These are phyloP conservation scores for Tipula vernalis DNA, from an alignment of 2,888 invertebrate species.

Conservation along the genomic window DNA sequence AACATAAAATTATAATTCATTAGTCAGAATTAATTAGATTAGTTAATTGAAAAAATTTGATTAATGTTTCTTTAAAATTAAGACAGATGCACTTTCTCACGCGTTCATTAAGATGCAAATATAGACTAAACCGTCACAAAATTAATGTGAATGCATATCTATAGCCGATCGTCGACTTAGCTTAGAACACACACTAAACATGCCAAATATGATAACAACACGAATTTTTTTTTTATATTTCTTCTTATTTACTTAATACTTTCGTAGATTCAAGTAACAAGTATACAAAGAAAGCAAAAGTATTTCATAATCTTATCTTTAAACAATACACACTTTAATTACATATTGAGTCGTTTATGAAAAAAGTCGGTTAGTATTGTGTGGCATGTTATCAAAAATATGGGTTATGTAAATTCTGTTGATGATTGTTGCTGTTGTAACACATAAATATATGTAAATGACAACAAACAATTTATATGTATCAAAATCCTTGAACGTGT, in stretches of 20 bases:
- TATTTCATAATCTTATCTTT: background rate
- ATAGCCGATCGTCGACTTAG: background rate
- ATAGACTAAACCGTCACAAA: background rate
- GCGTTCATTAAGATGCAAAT: background rate
- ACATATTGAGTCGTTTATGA: background rate
- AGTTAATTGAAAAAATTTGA: no score
- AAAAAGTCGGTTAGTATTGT: background rate
- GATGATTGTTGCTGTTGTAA: background rate
- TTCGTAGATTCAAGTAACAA: background rate
- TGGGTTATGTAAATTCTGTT: background rate
- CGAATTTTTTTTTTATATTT: background rate
- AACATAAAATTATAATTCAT: no score
- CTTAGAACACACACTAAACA: background rate
- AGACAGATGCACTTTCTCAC: no score
- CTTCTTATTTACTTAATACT: background rate
- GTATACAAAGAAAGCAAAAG: background rate
- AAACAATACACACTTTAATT: background rate
- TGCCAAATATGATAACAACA: background rate
- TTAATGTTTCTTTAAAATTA: no score
- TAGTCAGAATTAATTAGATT: no score
- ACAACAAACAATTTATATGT: background rate
- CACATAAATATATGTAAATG: background rate
- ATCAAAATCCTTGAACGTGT: background rate
- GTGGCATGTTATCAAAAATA: background rate
- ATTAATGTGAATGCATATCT: background rate